Evolutionary conservation across 2,797 vertebrate genomes (phyloP).

Genomic region (Microchirus variegatus): DNA sequence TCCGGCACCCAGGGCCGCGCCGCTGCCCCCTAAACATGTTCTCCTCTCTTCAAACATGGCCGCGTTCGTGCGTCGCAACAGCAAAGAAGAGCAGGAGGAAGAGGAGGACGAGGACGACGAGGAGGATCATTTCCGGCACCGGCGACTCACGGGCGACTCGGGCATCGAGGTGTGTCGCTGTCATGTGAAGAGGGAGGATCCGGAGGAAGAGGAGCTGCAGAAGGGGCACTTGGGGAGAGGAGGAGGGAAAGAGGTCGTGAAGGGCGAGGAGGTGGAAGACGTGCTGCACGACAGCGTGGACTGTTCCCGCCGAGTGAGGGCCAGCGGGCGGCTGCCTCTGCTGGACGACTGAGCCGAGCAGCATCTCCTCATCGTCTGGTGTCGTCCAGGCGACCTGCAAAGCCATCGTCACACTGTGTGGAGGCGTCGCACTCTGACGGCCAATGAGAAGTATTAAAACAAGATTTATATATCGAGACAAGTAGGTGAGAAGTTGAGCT

Average conservation of each 20-base stretch:
- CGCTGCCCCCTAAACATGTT: slow-evolving; percentile 59
- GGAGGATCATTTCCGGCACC: slow-evolving; percentile 81
- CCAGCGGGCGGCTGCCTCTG: slow-evolving; percentile 25
- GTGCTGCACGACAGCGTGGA: slow-evolving; percentile 69
- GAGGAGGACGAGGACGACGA: slow-evolving; percentile 73
- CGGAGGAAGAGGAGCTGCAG: slow-evolving; percentile 62
- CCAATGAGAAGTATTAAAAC: slow-evolving; percentile 7
- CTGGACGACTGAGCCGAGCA: slow-evolving; percentile 33
- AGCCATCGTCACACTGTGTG: slow-evolving; percentile 61
- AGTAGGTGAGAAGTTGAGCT: too few species aligned
- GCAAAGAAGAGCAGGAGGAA: slow-evolving; percentile 57
- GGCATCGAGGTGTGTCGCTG: slow-evolving; percentile 91
- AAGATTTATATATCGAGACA: too few species aligned
- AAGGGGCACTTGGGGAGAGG: slow-evolving; percentile 30
- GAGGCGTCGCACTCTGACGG: slow-evolving; percentile 63
- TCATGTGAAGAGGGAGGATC: slow-evolving; percentile 77
- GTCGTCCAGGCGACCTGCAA: slow-evolving; percentile 49
- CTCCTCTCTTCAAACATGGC: slow-evolving; percentile 72
- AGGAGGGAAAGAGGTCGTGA: slow-evolving; percentile 32
- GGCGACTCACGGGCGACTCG: slow-evolving; percentile 88
- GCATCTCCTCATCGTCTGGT: slow-evolving; percentile 29
- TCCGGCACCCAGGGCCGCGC: slow-evolving; percentile 9
- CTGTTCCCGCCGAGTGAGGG: slow-evolving; percentile 53
- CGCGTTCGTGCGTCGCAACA: slow-evolving; percentile 52
- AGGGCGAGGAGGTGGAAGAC: slow-evolving; percentile 31